Percentiles rank a stretch among this genome's conserved stretches.
Conservation (phyloP, 2,888 invertebrate species). For the Orthosia incerta region DNA sequence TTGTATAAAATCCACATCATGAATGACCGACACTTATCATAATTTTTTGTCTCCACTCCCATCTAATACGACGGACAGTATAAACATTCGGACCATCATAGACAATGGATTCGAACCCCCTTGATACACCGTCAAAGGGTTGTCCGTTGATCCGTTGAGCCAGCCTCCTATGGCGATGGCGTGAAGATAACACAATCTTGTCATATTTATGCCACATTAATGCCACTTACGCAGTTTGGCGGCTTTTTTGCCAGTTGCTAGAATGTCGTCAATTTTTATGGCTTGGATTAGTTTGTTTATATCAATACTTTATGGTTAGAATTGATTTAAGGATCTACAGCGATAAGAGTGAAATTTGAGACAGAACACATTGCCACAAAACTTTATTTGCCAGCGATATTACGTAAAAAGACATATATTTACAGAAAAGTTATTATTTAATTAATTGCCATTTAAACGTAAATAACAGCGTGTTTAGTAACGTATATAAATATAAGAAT, state of each 20-base stretch:
- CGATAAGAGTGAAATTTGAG: too few species aligned
- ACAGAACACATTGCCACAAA: too few species aligned
- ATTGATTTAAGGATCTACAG: not conserved
- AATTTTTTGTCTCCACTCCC: constrained; percentile 1
- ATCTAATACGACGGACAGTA: constrained; percentile 25
- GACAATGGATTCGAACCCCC: constrained; percentile 69
- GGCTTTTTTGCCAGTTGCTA: constrained; percentile 72
- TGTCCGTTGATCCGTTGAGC: constrained; percentile 73
- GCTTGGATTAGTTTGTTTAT: constrained; percentile 69
- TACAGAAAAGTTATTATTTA: too few species aligned
- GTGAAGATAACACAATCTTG: constrained; percentile 72
- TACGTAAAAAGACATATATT: too few species aligned
- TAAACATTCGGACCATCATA: constrained; percentile 41
- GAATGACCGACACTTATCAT: not conserved
- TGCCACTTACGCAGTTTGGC: constrained; percentile 72
- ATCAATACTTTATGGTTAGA: not conserved
- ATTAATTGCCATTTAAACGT: too few species aligned
- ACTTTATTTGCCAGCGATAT: too few species aligned
- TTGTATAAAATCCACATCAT: constrained; percentile 2
- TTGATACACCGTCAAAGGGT: constrained; percentile 76
- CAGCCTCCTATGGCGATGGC: constrained; percentile 71
- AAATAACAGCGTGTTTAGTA: too few species aligned
- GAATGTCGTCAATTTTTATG: constrained; percentile 81
- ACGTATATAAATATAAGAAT: too few species aligned
- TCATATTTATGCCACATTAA: constrained; percentile 74